Percentiles rank a stretch among this genome's conserved stretches.
phyloP scores from a whole-genome alignment of 37 sponge, comb jelly and placozoan genomes.

The Diacarnus erythraeanus region DNA sequence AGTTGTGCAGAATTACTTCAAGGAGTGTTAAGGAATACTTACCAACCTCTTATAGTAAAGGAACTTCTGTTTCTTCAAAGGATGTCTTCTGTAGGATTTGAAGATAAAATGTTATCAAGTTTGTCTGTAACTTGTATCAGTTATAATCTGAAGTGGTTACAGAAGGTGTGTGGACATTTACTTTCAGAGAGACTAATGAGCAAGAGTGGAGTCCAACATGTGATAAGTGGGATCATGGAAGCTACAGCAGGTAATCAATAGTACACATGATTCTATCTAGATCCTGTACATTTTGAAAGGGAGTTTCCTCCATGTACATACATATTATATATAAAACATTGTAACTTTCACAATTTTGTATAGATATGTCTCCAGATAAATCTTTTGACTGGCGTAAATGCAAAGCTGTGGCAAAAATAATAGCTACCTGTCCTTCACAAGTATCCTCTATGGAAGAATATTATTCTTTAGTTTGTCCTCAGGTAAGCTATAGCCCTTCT shows the following conservation, averaged over 20 bases:
- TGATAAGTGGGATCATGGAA: slow-evolving; percentile 52
- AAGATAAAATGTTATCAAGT: not conserved
- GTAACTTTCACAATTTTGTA: not conserved
- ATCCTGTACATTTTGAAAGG: not conserved
- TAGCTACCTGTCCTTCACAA: slow-evolving; percentile 60
- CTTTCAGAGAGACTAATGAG: slow-evolving; percentile 71
- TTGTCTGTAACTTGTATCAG: not conserved
- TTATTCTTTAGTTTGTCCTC: slow-evolving; percentile 69
- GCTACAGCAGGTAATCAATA: slow-evolving; percentile 14
- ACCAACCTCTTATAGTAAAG: slow-evolving; percentile 52
- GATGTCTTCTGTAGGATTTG: not conserved
- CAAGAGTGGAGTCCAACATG: slow-evolving; percentile 58
- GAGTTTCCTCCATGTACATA: not conserved
- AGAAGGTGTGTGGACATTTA: slow-evolving; percentile 62
- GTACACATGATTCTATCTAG: not conserved
- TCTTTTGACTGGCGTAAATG: slow-evolving; percentile 54
- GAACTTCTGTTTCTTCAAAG: slow-evolving; percentile 54
- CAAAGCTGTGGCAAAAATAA: slow-evolving; percentile 50
- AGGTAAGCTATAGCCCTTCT: slow-evolving; percentile 31
- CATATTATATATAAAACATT: not conserved
- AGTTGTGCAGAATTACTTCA: slow-evolving; percentile 23
- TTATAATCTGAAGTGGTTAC: slow-evolving; percentile 55
- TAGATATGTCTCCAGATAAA: not conserved
- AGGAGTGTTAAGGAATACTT: slow-evolving; percentile 10
- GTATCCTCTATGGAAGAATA: slow-evolving; percentile 45